phyloP scores from a whole-genome alignment of 2,888 invertebrate species.

The Philereme transversata region DNA sequence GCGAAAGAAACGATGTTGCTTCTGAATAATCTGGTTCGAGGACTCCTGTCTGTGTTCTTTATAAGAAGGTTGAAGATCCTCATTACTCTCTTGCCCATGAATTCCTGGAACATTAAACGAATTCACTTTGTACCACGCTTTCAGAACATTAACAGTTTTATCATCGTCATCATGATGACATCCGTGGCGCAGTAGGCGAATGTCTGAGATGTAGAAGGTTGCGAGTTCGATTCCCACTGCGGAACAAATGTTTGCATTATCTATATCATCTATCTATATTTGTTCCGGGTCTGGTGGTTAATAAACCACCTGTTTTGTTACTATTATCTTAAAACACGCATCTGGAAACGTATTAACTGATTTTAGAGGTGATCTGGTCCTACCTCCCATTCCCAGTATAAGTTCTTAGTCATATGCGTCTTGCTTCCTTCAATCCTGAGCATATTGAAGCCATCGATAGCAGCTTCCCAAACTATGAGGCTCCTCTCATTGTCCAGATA shows the following conservation, averaged over 20 bases:
- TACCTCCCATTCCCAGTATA: conserved; percentile 74
- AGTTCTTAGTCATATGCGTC: conserved; percentile 58
- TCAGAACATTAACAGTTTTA: no score
- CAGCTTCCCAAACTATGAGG: conserved; percentile 67
- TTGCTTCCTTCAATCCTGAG: conserved; percentile 56
- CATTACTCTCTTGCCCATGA: conserved; percentile 59
- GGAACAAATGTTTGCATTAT: no score
- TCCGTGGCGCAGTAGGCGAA: no score
- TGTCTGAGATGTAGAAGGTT: no score
- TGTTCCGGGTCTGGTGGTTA: not conserved
- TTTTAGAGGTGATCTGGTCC: not conserved
- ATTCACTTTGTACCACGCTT: no score
- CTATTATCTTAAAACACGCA: not conserved
- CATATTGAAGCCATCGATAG: conserved; percentile 60
- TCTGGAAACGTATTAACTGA: no score
- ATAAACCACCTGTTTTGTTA: not conserved
- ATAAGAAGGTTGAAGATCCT: conserved; percentile 55
- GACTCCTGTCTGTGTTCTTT: conserved; percentile 48
- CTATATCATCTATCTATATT: no score
- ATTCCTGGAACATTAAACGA: conserved; percentile 53
- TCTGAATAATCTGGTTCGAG: conserved; percentile 54
- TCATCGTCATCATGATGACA: no score
- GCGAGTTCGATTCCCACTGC: no score
- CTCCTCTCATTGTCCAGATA: conserved; percentile 65
- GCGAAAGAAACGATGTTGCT: conserved; percentile 63